phyloP scores from a whole-genome alignment of 1,140 invertebrate species.

The Phymastichus coffea region DNA sequence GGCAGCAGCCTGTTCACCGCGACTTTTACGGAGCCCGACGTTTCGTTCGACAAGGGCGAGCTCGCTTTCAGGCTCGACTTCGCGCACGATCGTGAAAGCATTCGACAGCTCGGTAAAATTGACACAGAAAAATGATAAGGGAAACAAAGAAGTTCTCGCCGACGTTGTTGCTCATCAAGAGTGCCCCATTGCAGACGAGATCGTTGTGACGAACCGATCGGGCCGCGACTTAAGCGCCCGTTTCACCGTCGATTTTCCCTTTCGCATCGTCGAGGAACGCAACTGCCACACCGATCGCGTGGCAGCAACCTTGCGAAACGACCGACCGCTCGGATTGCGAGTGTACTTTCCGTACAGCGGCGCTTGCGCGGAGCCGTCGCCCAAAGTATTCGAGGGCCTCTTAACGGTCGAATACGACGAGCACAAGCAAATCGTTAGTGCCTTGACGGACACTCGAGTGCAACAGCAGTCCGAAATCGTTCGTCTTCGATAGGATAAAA shows the following conservation, averaged over 20 bases:
- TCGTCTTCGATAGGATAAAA: slow-evolving; percentile 44
- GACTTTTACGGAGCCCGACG: slow-evolving; percentile 36
- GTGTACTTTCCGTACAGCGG: slow-evolving; percentile 33
- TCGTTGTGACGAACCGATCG: slow-evolving; percentile 39
- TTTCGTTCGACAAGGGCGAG: slow-evolving; percentile 37
- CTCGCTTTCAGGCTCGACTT: slow-evolving; percentile 37
- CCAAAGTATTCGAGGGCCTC: too few species aligned
- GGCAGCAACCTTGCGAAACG: slow-evolving; percentile 29
- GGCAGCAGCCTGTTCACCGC: slow-evolving; percentile 35
- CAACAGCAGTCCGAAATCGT: too few species aligned
- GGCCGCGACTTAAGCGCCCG: slow-evolving; percentile 31
- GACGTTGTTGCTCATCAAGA: too few species aligned
- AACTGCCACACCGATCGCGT: background rate
- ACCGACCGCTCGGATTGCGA: slow-evolving; percentile 14
- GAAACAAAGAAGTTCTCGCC: slow-evolving; percentile 18
- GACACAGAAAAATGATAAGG: too few species aligned
- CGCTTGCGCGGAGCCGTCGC: too few species aligned
- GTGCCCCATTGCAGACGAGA: too few species aligned
- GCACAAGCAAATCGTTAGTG: slow-evolving; percentile 34
- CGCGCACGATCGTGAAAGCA: slow-evolving; percentile 10
- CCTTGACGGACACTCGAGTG: too few species aligned
- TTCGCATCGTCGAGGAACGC: slow-evolving; percentile 29
- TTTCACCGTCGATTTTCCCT: slow-evolving; percentile 34
- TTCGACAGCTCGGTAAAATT: too few species aligned
- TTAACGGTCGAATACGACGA: slow-evolving; percentile 39